Conservation (phyloP, 1,140 invertebrate genomes). For the Elysia chlorotica region DNA sequence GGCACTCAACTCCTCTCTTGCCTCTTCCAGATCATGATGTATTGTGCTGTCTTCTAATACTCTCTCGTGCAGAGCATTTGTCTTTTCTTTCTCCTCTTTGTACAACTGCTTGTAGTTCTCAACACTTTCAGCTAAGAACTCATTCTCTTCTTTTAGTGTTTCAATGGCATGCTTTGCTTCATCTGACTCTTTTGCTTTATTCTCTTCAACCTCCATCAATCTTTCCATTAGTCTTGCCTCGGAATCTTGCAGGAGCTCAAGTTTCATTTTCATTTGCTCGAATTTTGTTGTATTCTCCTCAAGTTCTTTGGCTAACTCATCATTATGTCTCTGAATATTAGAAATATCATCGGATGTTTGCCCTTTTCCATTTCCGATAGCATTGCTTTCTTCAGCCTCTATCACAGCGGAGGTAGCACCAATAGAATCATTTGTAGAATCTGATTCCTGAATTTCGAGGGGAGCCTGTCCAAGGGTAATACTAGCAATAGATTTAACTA, state of each 20-base stretch:
- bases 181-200: slow-evolving; percentile 1
- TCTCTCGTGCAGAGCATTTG: slow-evolving; percentile 18
- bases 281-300: slow-evolving; percentile 13
- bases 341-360: no score
- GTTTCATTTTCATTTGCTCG: slow-evolving; percentile 41
- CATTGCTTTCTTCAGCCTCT: background rate
- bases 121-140: slow-evolving; percentile 23
- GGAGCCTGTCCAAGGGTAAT: background rate
- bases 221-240: slow-evolving; percentile 55
- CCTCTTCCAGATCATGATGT: slow-evolving; percentile 18
- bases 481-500: background rate
- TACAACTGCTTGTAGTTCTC: slow-evolving; percentile 16
- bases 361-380: background rate
- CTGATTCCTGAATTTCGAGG: background rate
- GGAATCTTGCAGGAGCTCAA: slow-evolving; percentile 44
- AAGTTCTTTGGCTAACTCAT: no score
- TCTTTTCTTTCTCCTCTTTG: slow-evolving; percentile 26
- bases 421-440: background rate
- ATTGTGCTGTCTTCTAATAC: background rate
- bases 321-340: no score
- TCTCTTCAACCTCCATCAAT: slow-evolving; percentile 47
- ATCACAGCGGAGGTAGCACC: background rate
- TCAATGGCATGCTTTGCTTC: slow-evolving; percentile 22
- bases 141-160: slow-evolving; percentile 21
- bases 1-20: slow-evolving; percentile 14